Evolutionary conservation across 1,140 invertebrate genomes (phyloP).

Genomic region (Acromyrmex heyeri): DNA sequence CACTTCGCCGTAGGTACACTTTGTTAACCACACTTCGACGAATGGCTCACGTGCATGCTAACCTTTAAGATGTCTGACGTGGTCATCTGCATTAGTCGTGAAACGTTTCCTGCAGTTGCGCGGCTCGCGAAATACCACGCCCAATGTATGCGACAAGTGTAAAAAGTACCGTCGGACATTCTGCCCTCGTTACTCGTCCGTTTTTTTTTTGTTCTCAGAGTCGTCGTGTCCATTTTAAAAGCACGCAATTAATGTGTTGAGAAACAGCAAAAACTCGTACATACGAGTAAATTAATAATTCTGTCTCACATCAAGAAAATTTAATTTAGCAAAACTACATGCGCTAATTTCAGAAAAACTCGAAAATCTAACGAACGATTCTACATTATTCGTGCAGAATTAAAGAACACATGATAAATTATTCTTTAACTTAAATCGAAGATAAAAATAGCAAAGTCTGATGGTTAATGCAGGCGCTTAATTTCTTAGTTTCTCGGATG

Average conservation of each 20-base stretch:
- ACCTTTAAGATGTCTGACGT: conserved; percentile 64
- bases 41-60: conserved; percentile 54
- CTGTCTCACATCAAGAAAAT: neutral
- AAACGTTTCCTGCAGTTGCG: conserved; percentile 57
- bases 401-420: neutral
- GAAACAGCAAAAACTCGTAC: neutral
- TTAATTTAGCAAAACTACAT: neutral
- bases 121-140: conserved; percentile 41
- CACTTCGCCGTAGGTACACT: conserved; percentile 34
- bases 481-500: conserved; percentile 33
- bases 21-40: conserved; percentile 57
- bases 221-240: conserved; percentile 10
- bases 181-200: conserved; percentile 24
- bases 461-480: conserved; percentile 18
- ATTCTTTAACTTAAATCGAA: conserved; percentile 11
- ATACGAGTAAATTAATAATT: neutral
- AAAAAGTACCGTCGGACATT: conserved; percentile 54
- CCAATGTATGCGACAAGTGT: conserved; percentile 37
- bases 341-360: neutral
- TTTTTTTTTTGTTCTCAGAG: neutral
- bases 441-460: neutral
- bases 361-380: neutral
- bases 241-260: neutral
- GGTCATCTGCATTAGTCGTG: conserved; percentile 59
- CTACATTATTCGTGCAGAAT: neutral